Conservation (phyloP, 2,888 invertebrate species). For the Scaeva pyrastri region DNA sequence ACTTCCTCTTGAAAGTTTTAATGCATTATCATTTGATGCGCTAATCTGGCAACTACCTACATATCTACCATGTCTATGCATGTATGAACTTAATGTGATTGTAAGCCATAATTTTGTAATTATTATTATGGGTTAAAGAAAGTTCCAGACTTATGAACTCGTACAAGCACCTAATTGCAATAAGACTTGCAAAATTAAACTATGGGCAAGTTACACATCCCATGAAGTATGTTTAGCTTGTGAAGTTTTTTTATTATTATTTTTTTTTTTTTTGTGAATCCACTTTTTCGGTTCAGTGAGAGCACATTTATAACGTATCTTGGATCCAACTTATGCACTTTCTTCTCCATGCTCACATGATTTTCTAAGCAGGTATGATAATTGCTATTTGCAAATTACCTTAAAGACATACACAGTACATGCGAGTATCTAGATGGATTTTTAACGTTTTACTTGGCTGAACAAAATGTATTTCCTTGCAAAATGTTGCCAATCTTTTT, state of each 20-base stretch:
- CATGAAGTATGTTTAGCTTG: not conserved
- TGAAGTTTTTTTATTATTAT: not conserved
- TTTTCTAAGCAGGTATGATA: constrained; percentile 32
- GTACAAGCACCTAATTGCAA: no score
- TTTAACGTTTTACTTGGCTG: constrained; percentile 56
- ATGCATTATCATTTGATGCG: not conserved
- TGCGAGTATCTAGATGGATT: constrained; percentile 2
- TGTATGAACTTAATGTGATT: not conserved
- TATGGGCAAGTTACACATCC: not conserved
- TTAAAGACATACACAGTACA: not conserved
- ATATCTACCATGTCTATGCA: not conserved
- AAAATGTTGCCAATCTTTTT: constrained; percentile 21
- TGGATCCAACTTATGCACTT: constrained; percentile 62
- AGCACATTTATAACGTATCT: not conserved
- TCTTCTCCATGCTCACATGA: constrained; percentile 45
- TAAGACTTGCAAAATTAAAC: not conserved
- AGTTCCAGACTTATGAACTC: constrained; percentile 20
- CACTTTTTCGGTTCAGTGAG: constrained; percentile 70
- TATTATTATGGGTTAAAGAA: constrained; percentile 32
- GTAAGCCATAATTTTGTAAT: constrained; percentile 2
- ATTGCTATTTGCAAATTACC: constrained; percentile 21
- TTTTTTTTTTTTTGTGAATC: constrained; percentile 2
- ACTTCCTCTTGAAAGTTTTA: not conserved
- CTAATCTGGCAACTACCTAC: not conserved
- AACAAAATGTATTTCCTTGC: not conserved